These are phyloP conservation scores for Eudyptes chrysolophus DNA, from an alignment of 2,113 vertebrate species.

Conservation along the genomic window DNA sequence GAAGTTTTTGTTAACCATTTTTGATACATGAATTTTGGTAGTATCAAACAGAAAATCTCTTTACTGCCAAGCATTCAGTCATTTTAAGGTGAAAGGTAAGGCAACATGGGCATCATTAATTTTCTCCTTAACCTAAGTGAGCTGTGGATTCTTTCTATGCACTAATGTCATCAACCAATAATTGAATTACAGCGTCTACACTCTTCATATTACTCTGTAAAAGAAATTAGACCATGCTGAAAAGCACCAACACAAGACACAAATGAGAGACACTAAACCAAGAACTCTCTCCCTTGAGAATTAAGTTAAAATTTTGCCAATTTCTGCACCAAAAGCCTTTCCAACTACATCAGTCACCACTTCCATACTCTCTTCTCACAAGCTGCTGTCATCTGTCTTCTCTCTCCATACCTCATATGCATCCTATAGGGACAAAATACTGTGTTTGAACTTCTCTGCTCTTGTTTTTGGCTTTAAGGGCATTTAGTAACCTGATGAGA, in stretches of 20 bases:
- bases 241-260: background rate
- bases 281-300: background rate
- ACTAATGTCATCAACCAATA: background rate
- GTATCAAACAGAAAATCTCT: background rate
- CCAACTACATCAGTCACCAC: background rate
- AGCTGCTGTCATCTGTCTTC: background rate
- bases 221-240: background rate
- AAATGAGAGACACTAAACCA: background rate
- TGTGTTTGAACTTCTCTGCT: no score
- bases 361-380: background rate
- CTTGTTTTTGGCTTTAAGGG: background rate
- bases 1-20: background rate
- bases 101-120: background rate
- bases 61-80: background rate
- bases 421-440: background rate
- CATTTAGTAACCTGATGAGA: background rate
- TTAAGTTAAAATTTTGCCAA: background rate
- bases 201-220: background rate
- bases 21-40: fast-evolving
- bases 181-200: constrained; percentile 13
- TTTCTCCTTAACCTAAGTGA: background rate
- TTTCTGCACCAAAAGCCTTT: background rate
- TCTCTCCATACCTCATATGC: background rate
- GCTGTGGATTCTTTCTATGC: background rate
- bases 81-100: background rate